A percentile compares a stretch with the other conserved stretches of the same genome.
Conservation (phyloP, 2,113 vertebrate genomes). For the Pangasianodon gigas region DNA sequence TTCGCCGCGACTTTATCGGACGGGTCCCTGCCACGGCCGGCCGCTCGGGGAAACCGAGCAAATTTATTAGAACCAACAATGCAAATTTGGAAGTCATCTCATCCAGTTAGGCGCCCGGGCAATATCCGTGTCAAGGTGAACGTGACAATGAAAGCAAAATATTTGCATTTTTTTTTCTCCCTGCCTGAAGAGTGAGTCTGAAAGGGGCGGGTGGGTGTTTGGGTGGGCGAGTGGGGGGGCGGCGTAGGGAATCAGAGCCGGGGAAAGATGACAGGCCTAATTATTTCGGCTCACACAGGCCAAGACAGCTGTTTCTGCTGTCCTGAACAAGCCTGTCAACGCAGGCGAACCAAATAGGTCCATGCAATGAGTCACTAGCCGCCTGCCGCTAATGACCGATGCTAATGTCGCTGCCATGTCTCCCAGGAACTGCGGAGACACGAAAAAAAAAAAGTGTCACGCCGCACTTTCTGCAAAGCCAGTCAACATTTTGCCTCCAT, state of each 20-base stretch:
- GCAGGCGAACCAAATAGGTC: constrained; percentile 99
- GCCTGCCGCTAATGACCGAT: constrained; percentile 98
- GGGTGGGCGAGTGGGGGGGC: constrained; percentile 67
- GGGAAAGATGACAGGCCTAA: constrained; percentile 98
- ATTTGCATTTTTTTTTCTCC: constrained; percentile 95
- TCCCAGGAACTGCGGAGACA: constrained; percentile 52
- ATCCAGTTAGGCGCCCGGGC: constrained; percentile 98
- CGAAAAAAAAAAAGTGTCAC: constrained; percentile 82
- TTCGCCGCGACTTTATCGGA: constrained; percentile 99
- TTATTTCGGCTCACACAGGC: constrained; percentile 99
- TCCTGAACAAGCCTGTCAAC: constrained; percentile 99
- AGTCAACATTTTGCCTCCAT: constrained; percentile 94
- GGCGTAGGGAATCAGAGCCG: constrained; percentile 97
- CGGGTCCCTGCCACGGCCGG: constrained; percentile 87
- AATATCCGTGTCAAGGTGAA: constrained; percentile 99
- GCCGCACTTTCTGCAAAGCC: constrained; percentile 83
- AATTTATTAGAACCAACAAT: constrained; percentile 99
- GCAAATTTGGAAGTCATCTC: constrained; percentile 99
- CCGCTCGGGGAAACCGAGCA: constrained; percentile 84
- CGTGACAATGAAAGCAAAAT: constrained; percentile 99
- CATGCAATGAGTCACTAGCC: constrained; percentile 90
- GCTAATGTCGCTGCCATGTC: constrained; percentile 98
- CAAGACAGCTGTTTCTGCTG: constrained; percentile 99
- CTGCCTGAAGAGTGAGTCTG: constrained; percentile 86
- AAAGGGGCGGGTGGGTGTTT: constrained; percentile 69